phyloP scores from a whole-genome alignment of 2,888 invertebrate genomes.

The Ommatoiulus sabulosus region DNA sequence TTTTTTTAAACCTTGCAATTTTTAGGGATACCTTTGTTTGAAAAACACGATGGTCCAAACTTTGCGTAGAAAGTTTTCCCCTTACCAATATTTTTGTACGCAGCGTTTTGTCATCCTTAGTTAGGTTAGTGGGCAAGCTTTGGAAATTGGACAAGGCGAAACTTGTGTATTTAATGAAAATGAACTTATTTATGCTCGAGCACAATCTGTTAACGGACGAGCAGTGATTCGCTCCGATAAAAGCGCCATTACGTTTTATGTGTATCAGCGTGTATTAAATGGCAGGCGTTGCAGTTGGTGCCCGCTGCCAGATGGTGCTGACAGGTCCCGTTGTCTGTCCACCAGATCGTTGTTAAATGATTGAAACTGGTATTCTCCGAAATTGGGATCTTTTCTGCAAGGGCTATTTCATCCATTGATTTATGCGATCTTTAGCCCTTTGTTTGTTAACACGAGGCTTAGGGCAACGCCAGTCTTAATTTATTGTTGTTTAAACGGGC shows the following conservation, averaged over 20 bases:
- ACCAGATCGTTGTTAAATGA: neutral
- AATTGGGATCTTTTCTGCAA: neutral
- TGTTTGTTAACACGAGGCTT: neutral
- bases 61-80: no score
- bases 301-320: neutral
- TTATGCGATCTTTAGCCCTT: neutral
- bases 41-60: no score
- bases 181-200: neutral
- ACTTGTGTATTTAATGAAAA: neutral
- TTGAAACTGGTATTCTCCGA: neutral
- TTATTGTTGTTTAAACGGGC: slow-evolving; percentile 4
- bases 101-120: no score
- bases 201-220: neutral
- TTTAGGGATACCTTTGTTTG: no score
- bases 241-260: neutral
- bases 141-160: neutral
- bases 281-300: neutral
- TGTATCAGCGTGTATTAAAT: slow-evolving; percentile 16
- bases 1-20: no score
- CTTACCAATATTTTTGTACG: no score
- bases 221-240: neutral
- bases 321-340: neutral
- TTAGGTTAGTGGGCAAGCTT: neutral
- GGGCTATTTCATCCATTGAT: neutral
- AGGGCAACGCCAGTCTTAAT: neutral